Evolutionary conservation across 1,140 invertebrate species (phyloP).

Genomic region (Procambarus virginalis): DNA sequence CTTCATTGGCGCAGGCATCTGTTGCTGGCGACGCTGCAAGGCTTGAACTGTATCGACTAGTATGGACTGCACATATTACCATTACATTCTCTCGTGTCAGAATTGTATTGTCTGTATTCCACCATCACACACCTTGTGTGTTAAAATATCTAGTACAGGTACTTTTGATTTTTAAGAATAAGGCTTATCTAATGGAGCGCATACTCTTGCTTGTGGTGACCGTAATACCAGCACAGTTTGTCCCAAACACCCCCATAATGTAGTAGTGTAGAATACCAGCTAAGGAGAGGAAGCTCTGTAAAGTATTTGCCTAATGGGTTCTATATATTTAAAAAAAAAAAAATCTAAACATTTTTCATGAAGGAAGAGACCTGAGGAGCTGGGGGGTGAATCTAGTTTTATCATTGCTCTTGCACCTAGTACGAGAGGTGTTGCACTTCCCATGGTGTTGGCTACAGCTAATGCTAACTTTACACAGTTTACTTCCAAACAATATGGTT

Average conservation of each 20-base stretch:
- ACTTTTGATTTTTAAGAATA: neutral
- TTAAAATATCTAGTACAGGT: neutral
- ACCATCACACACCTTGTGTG: neutral
- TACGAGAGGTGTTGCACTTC: too few relatives aligned
- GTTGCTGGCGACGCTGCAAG: neutral
- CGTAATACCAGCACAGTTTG: neutral
- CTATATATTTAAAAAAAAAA: neutral
- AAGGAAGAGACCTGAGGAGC: conserved; percentile 13
- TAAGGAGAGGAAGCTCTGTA: conserved; percentile 15
- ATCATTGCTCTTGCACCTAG: neutral
- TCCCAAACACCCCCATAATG: neutral
- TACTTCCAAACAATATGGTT: too few relatives aligned
- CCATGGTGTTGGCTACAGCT: too few relatives aligned
- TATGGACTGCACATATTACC: too few relatives aligned
- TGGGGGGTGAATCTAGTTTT: too few relatives aligned
- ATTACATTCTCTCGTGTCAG: neutral
- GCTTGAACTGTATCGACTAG: neutral
- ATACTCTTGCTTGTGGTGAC: neutral
- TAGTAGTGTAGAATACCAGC: conserved; percentile 10
- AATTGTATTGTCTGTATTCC: neutral
- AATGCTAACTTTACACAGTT: too few relatives aligned
- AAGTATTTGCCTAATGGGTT: conserved; percentile 24
- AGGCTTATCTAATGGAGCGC: neutral
- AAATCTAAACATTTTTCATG: conserved; percentile 10
- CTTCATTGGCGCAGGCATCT: neutral